phyloP scores from a whole-genome alignment of 35 echinoderm and acorn worm genomes.

The Lytechinus pictus region DNA sequence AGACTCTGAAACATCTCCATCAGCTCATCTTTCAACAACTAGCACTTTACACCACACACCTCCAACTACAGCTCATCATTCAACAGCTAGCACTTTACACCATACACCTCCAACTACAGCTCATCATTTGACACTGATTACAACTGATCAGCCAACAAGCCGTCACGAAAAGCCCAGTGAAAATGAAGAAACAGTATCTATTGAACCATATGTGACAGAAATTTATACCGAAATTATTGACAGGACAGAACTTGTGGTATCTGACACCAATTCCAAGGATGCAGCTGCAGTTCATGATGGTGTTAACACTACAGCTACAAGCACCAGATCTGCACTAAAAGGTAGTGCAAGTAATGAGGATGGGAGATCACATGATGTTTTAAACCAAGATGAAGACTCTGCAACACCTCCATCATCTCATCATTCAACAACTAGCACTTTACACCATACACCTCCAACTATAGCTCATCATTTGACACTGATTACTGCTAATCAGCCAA shows the following conservation, averaged over 20 bases:
- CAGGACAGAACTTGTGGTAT: neutral
- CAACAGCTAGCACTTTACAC: neutral
- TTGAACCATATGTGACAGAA: neutral
- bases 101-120: neutral
- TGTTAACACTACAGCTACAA: neutral
- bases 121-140: neutral
- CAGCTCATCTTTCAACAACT: neutral
- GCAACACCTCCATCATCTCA: no score
- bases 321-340: neutral
- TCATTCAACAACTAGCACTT: no score
- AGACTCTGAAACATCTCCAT: no score
- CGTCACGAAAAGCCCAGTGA: neutral
- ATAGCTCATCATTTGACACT: neutral
- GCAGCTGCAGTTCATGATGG: neutral
- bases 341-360: no score
- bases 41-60: neutral
- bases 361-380: no score
- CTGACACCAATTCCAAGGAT: neutral
- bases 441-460: neutral
- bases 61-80: neutral
- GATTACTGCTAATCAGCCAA: neutral
- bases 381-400: no score
- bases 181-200: neutral
- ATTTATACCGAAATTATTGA: neutral
- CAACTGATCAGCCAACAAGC: neutral